Conservation (phyloP, 1,140 invertebrate species). For the Stenopsyche tienmushanensis region DNA sequence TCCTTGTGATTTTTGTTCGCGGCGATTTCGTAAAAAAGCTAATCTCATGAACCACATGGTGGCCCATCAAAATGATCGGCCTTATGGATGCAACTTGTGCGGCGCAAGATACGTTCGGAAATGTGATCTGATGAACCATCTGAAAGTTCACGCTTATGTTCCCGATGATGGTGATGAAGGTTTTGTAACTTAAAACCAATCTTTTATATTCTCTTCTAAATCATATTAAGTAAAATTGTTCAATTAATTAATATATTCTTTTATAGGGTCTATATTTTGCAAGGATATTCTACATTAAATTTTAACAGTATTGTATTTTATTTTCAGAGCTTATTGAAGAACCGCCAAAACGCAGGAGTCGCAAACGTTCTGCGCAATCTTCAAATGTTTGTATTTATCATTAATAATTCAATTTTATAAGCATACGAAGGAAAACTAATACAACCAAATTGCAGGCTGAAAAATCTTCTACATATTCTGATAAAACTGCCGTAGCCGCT, state of each 20-base stretch:
- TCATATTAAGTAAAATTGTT: background rate
- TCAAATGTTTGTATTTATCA: conserved; percentile 15
- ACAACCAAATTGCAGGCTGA: too few relatives aligned
- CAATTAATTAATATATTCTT: background rate
- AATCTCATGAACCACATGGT: conserved; percentile 84
- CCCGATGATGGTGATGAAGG: conserved; percentile 61
- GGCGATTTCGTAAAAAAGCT: conserved; percentile 78
- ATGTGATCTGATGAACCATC: conserved; percentile 76
- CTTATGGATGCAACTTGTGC: conserved; percentile 76
- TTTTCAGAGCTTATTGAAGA: conserved; percentile 13
- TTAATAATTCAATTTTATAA: background rate
- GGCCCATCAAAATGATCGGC: conserved; percentile 75
- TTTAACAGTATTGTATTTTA: conserved; percentile 4
- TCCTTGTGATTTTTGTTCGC: conserved; percentile 81
- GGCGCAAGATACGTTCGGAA: conserved; percentile 75
- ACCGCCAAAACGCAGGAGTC: background rate
- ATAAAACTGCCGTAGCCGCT: conserved; percentile 45
- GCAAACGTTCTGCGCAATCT: conserved; percentile 22
- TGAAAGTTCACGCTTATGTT: conserved; percentile 77
- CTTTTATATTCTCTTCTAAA: background rate
- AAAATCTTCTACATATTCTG: conserved; percentile 8
- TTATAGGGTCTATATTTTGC: background rate
- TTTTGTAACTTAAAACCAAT: conserved; percentile 1
- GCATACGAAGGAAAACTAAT: too few relatives aligned
- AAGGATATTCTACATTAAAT: background rate